Base-by-base conservation (phyloP, 2,797 vertebrate species). In the Urophycis tenuis region DNA sequence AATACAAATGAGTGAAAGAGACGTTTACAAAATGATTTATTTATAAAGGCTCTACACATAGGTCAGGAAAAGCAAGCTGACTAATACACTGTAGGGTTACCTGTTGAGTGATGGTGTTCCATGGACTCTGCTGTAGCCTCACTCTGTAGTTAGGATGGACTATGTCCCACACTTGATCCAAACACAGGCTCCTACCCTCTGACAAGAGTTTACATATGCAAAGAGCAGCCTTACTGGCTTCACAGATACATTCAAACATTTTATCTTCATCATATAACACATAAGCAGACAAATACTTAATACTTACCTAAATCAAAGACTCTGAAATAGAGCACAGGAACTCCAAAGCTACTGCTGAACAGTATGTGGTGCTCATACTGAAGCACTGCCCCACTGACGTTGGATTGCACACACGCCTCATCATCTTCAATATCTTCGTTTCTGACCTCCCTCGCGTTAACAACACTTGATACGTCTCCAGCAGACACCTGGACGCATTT, bases 261-360 rank as follows among this genome's bases (percentile, higher is more conserved):
- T 25, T 5, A 29, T 29, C 60, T 67, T 29, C 29, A 29, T 29
- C 25, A 25, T 0, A 25, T 36, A 36, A 75, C 74, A 64, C 30
- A 75, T 64, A 71, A 31, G 70, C 67, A 72, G 45, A 35, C 39
- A 3, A 25, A 73, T 49, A 86, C n/a, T n/a, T n/a, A n/a, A n/a
- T n/a, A n/a, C 92, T 90, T 86, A 98, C 97, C 96, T 86, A 95
- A 88, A 73, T 93, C 95, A 81, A 88, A 95, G 5, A 93, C 95
- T 90, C 95, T 94, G 83, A 98, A 98, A 82, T 96, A 98, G 12
- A 99, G 94, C 39, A 96, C 94, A 0, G 97, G 97, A 31, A 92
- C 91, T 73, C 93, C 91, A 88, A 96, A 96, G 91, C 96, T 97
- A 82, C 93, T 93, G 74, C 96, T 97, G 86, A 94, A 97, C 30